These are phyloP conservation scores for Rhyzopertha dominica DNA, from an alignment of 1,140 invertebrate species.

Conservation along the genomic window DNA sequence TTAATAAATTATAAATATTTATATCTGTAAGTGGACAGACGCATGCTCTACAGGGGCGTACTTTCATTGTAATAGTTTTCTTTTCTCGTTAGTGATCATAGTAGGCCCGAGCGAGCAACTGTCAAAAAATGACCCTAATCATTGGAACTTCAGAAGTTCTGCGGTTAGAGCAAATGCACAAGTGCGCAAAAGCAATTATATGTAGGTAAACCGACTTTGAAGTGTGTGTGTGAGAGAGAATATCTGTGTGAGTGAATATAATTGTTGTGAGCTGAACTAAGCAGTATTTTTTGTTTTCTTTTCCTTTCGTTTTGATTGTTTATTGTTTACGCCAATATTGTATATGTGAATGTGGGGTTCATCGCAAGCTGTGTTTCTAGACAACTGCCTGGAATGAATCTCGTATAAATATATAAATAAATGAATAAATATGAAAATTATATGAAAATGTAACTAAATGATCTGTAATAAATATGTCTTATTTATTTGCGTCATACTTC, in stretches of 20 bases:
- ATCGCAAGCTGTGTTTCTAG: constrained; percentile 25
- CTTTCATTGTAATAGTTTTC: too few relatives aligned
- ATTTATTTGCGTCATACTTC: too few relatives aligned
- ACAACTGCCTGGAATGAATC: constrained; percentile 37
- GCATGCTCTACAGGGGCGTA: constrained; percentile 7
- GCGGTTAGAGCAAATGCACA: constrained; percentile 24
- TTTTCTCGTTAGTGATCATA: neutral
- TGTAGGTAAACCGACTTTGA: constrained; percentile 27
- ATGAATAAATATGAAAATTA: constrained; percentile 36
- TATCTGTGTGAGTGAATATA: constrained; percentile 25
- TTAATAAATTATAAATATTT: constrained; percentile 44
- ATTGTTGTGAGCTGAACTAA: constrained; percentile 36
- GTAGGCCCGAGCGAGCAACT: neutral
- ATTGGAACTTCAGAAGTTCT: neutral
- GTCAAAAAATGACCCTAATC: neutral
- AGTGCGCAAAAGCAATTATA: constrained; percentile 37
- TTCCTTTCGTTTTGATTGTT: constrained; percentile 36
- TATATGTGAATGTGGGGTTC: constrained; percentile 36
- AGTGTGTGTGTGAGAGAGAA: constrained; percentile 21
- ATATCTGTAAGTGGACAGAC: constrained; percentile 32
- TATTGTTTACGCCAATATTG: constrained; percentile 35
- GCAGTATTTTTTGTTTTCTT: too few relatives aligned
- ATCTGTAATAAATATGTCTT: constrained; percentile 43
- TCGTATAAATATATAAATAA: constrained; percentile 36
- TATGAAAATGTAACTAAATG: constrained; percentile 41